phyloP scores from a whole-genome alignment of 1,140 invertebrate species.

The Monochamus saltuarius region DNA sequence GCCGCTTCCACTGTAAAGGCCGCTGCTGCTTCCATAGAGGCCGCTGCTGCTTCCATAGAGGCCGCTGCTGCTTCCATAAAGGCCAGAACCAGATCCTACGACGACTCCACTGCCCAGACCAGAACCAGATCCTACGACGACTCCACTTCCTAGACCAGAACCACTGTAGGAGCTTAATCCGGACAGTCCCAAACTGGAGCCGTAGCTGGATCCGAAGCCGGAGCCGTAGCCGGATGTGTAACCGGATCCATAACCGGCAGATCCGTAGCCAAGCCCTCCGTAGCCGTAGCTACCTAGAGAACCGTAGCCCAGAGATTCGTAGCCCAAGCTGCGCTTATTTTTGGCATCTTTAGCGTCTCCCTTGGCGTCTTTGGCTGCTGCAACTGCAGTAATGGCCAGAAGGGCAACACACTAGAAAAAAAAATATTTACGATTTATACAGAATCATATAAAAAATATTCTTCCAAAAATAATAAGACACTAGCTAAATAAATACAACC shows the following conservation, averaged over 20 bases:
- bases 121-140: no score
- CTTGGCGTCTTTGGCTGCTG: not conserved
- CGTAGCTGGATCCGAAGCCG: not conserved
- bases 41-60: no score
- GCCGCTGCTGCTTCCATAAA: no score
- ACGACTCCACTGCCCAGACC: no score
- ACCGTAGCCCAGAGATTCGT: not conserved
- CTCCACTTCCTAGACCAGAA: no score
- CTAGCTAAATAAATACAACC: no score
- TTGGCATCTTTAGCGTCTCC: not conserved
- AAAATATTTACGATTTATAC: not conserved
- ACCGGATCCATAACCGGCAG: not conserved
- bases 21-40: no score
- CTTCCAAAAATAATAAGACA: no score
- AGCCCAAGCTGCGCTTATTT: not conserved
- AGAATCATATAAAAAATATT: no score
- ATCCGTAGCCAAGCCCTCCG: not conserved
- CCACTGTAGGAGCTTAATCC: slow-evolving; percentile 19
- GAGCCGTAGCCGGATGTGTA: slow-evolving; percentile 6
- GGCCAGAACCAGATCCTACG: no score
- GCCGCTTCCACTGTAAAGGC: slow-evolving; percentile 9
- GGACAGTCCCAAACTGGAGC: not conserved
- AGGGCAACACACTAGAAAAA: slow-evolving; percentile 13
- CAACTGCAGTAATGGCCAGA: slow-evolving; percentile 6
- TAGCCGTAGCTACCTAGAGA: not conserved